phyloP scores from a whole-genome alignment of 2,888 invertebrate species.

The Perdita meconis region DNA sequence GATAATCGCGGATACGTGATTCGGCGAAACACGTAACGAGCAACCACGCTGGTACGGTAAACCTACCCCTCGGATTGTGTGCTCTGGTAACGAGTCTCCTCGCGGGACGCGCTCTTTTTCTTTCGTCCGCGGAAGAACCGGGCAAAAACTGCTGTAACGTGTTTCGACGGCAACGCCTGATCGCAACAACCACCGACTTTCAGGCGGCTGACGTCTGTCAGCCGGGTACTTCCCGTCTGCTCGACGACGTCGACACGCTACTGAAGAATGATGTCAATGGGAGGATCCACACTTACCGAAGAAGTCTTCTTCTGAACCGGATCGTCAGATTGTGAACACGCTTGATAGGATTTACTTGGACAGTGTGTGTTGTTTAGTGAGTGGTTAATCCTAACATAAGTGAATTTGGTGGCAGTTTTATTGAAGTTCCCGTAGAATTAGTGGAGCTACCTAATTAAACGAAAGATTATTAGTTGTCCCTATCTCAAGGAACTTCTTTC shows the following conservation, averaged over 20 bases:
- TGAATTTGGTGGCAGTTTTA: too few species aligned
- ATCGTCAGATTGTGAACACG: too few species aligned
- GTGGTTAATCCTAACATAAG: neutral
- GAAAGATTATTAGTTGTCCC: too few species aligned
- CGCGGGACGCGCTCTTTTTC: slow-evolving; percentile 9
- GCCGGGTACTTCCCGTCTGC: neutral
- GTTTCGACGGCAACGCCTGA: slow-evolving; percentile 17
- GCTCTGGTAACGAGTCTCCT: slow-evolving; percentile 30
- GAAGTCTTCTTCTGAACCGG: neutral
- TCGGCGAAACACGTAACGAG: slow-evolving; percentile 66
- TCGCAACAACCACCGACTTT: slow-evolving; percentile 3
- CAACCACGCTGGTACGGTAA: slow-evolving; percentile 28
- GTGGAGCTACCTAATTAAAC: too few species aligned
- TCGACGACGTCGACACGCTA: slow-evolving; percentile 4
- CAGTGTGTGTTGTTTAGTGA: neutral
- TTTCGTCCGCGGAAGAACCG: neutral
- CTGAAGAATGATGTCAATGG: neutral
- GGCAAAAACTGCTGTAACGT: slow-evolving; percentile 35
- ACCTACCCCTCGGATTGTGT: slow-evolving; percentile 36
- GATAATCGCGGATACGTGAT: slow-evolving; percentile 63
- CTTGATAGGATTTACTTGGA: too few species aligned
- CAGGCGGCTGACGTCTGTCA: neutral
- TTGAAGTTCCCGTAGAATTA: too few species aligned
- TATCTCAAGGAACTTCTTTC: too few species aligned
- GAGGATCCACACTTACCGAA: too few species aligned